Conservation (phyloP, 35 echinoderm and acorn worm genomes). For the Apostichopus parvimensis region DNA sequence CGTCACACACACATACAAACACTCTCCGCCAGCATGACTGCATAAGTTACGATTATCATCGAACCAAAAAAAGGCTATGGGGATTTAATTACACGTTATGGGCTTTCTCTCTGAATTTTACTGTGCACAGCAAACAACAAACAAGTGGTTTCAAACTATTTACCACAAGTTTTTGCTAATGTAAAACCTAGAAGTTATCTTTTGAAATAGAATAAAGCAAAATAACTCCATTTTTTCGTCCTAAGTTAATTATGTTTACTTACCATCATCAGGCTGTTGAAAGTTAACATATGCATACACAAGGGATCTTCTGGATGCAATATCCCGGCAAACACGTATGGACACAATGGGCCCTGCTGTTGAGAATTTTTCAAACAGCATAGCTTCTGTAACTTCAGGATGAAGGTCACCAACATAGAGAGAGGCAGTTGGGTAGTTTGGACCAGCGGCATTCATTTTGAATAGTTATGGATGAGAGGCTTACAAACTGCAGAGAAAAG, state of each 20-base stretch:
- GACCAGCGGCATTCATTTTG: conserved; percentile 59
- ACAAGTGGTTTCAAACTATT: background rate
- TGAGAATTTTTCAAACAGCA: conserved; percentile 69
- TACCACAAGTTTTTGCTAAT: background rate
- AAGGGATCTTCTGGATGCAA: conserved; percentile 51
- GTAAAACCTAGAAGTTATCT: no score
- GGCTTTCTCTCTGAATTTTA: no score
- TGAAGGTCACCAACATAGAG: conserved; percentile 64
- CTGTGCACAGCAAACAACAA: background rate
- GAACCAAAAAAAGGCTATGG: no score
- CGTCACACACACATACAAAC: no score
- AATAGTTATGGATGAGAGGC: background rate
- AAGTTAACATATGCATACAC: conserved; percentile 65
- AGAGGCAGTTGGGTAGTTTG: conserved; percentile 65
- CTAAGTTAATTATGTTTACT: background rate
- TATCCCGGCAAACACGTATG: conserved; percentile 66
- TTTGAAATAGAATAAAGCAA: no score
- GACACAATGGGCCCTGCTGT: conserved; percentile 64
- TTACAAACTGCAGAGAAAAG: no score
- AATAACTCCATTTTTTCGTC: background rate
- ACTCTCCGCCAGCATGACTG: no score
- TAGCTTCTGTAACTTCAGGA: conserved; percentile 62
- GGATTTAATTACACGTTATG: no score
- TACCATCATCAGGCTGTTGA: conserved; percentile 64
- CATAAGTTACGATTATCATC: no score